phyloP scores from a whole-genome alignment of 2,888 invertebrate genomes.

The Trachelus troglodyta region DNA sequence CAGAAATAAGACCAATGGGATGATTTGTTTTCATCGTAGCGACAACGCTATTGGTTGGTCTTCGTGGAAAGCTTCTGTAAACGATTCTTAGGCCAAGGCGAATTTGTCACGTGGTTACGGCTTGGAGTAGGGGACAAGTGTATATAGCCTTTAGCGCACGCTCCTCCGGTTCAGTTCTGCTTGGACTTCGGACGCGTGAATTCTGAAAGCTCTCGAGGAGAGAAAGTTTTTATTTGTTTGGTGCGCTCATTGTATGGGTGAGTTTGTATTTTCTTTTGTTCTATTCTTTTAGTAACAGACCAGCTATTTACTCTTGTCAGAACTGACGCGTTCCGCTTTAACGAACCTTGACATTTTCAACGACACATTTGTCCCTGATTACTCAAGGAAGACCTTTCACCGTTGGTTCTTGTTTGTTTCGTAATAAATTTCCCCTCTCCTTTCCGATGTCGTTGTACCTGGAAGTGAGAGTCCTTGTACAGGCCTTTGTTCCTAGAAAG shows the following conservation, averaged over 20 bases:
- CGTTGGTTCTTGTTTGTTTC: not conserved
- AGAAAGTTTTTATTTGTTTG: slow-evolving; percentile 64
- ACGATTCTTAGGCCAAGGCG: not conserved
- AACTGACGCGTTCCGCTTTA: not conserved
- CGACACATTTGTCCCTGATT: not conserved
- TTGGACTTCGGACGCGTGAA: slow-evolving; percentile 58
- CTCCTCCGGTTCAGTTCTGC: slow-evolving; percentile 53
- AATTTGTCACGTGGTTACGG: not conserved
- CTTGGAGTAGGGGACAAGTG: not conserved
- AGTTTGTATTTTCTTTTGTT: slow-evolving; percentile 30
- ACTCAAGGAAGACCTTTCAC: not conserved
- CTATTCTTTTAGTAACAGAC: not conserved
- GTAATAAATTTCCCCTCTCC: not conserved
- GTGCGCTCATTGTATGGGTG: slow-evolving; percentile 66
- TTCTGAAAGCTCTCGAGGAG: slow-evolving; percentile 45
- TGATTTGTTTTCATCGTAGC: not conserved
- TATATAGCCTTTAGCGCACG: slow-evolving; percentile 53
- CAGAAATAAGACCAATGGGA: not conserved
- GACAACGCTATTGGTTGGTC: not conserved
- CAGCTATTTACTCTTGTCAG: not conserved
- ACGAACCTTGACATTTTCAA: not conserved
- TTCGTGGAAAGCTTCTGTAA: not conserved
- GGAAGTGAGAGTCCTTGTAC: not conserved
- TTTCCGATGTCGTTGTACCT: not conserved
- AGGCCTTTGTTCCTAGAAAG: not conserved